Conservation (phyloP, 1,140 invertebrate genomes). For the Heliothis subflexa region DNA sequence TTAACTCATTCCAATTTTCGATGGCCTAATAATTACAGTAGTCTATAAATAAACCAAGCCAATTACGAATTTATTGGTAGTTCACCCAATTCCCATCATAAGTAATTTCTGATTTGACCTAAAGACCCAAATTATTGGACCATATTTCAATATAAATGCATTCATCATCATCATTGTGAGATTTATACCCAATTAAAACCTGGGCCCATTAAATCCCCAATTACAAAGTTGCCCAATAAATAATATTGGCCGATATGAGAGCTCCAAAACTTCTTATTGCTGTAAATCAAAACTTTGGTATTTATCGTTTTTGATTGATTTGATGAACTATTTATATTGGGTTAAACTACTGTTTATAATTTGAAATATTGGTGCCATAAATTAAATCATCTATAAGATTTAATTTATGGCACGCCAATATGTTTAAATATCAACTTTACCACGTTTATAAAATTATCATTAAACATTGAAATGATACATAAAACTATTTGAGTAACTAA, state of each 20-base stretch:
- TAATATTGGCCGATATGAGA: background rate
- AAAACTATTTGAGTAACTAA: too few species aligned
- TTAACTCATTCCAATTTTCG: too few species aligned
- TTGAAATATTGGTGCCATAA: too few species aligned
- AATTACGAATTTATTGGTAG: background rate
- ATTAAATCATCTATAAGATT: too few species aligned
- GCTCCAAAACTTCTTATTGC: too few species aligned
- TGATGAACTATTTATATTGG: background rate
- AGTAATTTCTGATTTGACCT: slow-evolving; percentile 5
- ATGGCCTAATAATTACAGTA: too few species aligned
- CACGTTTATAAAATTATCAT: too few species aligned
- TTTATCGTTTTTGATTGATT: background rate
- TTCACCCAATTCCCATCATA: slow-evolving; percentile 12
- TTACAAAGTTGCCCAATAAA: slow-evolving; percentile 4
- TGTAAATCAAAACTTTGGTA: background rate
- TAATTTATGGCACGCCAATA: too few species aligned
- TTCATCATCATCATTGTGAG: background rate
- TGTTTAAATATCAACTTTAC: too few species aligned
- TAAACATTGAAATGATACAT: too few species aligned
- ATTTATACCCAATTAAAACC: slow-evolving; percentile 18
- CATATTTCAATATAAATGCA: slow-evolving; percentile 23
- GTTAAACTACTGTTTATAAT: background rate
- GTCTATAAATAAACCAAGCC: background rate
- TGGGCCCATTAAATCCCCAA: background rate
- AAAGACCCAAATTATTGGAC: background rate